A percentile compares a stretch with the other conserved stretches of the same genome.
Conservation (phyloP, 2,797 vertebrate species). For the Manis javanica region DNA sequence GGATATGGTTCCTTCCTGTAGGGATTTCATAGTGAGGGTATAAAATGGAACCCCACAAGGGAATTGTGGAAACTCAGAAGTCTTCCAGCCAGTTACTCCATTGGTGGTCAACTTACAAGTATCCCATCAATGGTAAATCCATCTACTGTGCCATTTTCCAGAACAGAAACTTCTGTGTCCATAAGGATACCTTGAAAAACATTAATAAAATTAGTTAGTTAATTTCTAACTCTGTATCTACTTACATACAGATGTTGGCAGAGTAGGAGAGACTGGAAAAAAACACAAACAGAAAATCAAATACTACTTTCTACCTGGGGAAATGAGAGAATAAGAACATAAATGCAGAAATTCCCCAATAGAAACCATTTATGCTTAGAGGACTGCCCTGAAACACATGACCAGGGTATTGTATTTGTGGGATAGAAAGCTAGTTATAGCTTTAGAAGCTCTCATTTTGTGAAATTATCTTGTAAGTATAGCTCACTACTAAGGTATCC, state of each 20-base stretch:
- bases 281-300: not conserved
- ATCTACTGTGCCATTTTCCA: not conserved
- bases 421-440: not conserved
- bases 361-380: not conserved
- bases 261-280: not conserved
- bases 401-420: not conserved
- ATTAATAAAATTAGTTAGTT: not conserved
- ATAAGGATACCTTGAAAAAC: not conserved
- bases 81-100: not conserved
- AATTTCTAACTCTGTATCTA: not conserved
- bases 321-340: slow-evolving; percentile 8
- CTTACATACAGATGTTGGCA: not conserved
- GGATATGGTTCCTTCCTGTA: not conserved
- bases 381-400: not conserved
- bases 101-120: not conserved
- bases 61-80: not conserved
- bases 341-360: not conserved
- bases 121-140: not conserved
- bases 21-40: not conserved
- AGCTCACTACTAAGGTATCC: slow-evolving; percentile 40
- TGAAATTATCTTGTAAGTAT: slow-evolving; percentile 15
- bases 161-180: not conserved
- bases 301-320: not conserved
- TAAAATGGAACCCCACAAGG: not conserved
- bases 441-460: not conserved